These are phyloP conservation scores for Amphiura filiformis DNA, from an alignment of 35 echinoderm and acorn worm genomes.

Conservation along the genomic window DNA sequence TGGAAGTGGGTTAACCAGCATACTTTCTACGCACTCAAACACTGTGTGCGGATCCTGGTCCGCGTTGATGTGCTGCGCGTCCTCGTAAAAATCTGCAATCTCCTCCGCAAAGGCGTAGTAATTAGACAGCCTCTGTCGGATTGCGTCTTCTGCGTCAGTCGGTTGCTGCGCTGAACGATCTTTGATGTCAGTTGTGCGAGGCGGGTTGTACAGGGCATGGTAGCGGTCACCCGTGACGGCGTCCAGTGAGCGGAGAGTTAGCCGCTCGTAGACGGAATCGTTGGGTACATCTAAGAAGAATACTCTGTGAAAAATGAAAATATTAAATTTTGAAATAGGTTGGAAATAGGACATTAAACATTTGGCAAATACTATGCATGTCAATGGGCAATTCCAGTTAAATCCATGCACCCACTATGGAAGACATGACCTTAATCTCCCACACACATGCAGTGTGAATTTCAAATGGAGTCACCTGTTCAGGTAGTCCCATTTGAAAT, in stretches of 20 bases:
- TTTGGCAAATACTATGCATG: neutral
- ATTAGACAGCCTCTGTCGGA: conserved; percentile 66
- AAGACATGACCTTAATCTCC: no score
- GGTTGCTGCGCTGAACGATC: conserved; percentile 71
- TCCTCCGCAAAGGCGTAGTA: conserved; percentile 93
- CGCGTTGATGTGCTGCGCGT: conserved; percentile 91
- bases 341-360: no score
- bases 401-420: no score
- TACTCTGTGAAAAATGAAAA: conserved; percentile 49
- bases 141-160: conserved; percentile 61
- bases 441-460: no score
- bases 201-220: conserved; percentile 94
- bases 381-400: no score
- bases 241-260: conserved; percentile 84
- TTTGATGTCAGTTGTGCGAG: conserved; percentile 77
- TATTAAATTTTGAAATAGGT: neutral
- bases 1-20: conserved; percentile 90
- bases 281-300: conserved; percentile 97
- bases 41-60: conserved; percentile 99
- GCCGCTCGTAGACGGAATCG: conserved; percentile 90
- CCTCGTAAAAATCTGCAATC: conserved; percentile 86
- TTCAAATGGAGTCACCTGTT: no score
- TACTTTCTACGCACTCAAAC: conserved; percentile 96
- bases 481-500: no score
- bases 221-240: conserved; percentile 73